Evolutionary conservation across 2,113 vertebrate species (phyloP).

Genomic region (Gobio gobio): DNA sequence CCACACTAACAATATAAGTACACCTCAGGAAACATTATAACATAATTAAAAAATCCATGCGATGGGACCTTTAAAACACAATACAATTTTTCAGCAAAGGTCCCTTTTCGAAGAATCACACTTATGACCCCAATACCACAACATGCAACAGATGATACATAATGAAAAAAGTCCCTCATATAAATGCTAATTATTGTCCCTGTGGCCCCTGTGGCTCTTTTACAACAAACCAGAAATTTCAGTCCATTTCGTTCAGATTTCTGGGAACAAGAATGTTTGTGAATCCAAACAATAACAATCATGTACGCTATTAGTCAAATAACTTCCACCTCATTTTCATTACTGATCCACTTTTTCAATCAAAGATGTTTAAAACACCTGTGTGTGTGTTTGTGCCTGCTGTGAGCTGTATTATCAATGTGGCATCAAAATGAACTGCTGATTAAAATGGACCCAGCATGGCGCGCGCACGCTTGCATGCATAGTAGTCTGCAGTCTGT

Average conservation of each 20-base stretch:
- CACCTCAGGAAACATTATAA: too few relatives aligned
- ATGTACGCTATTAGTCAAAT: background rate
- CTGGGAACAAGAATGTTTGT: background rate
- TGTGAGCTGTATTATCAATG: slow-evolving; percentile 31
- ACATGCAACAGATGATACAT: background rate
- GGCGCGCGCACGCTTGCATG: background rate
- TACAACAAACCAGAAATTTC: background rate
- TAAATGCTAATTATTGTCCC: background rate
- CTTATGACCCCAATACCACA: background rate
- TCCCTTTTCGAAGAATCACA: background rate
- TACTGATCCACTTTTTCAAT: slow-evolving; percentile 38
- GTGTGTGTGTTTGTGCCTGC: background rate
- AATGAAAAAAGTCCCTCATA: background rate
- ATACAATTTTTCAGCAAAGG: too few relatives aligned
- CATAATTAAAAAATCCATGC: too few relatives aligned
- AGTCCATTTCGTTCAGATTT: background rate
- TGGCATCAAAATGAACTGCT: slow-evolving; percentile 37
- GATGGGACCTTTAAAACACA: too few relatives aligned
- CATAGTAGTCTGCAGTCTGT: background rate
- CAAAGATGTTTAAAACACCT: slow-evolving; percentile 35
- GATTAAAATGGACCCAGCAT: slow-evolving; percentile 22
- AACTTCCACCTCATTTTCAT: slow-evolving; percentile 17
- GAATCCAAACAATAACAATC: background rate
- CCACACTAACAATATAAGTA: too few relatives aligned
- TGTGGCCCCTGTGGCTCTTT: background rate